phyloP scores from a whole-genome alignment of 2,888 invertebrate genomes.

The Bembecia ichneumoniformis region DNA sequence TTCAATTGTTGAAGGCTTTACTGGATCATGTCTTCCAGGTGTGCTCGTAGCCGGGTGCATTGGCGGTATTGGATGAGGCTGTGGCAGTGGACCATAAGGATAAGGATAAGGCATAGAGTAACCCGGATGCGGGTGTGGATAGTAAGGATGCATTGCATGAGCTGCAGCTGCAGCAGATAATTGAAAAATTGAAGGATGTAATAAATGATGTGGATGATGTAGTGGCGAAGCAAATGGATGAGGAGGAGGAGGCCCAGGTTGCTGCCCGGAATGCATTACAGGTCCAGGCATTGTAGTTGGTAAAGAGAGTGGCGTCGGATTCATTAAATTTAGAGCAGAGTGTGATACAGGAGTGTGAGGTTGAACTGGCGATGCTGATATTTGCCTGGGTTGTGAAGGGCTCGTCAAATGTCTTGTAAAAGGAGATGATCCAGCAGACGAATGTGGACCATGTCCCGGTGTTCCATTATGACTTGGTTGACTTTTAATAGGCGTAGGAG shows the following conservation, averaged over 20 bases:
- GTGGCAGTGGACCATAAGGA: slow-evolving; percentile 80
- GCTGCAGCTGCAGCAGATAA: slow-evolving; percentile 75
- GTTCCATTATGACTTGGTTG: slow-evolving; percentile 55
- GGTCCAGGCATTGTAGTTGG: slow-evolving; percentile 78
- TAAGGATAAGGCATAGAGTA: slow-evolving; percentile 81
- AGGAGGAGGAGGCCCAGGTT: slow-evolving; percentile 77
- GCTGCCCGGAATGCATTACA: slow-evolving; percentile 82
- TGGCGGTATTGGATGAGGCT: slow-evolving; percentile 81
- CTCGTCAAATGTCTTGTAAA: slow-evolving; percentile 64
- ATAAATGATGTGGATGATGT: slow-evolving; percentile 81
- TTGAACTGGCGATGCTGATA: slow-evolving; percentile 64
- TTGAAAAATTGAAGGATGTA: slow-evolving; percentile 76
- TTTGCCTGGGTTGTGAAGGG: slow-evolving; percentile 61
- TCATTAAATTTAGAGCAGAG: slow-evolving; percentile 76
- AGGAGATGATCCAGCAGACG: slow-evolving; percentile 62
- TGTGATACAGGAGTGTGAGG: slow-evolving; percentile 66
- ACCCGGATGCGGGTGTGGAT: slow-evolving; percentile 78
- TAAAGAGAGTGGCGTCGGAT: slow-evolving; percentile 72
- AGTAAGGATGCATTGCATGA: slow-evolving; percentile 80
- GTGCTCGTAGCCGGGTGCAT: slow-evolving; percentile 67
- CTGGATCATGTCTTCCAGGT: slow-evolving; percentile 61
- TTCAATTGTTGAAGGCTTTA: slow-evolving; percentile 71
- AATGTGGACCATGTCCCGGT: slow-evolving; percentile 47
- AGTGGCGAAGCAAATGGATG: slow-evolving; percentile 78
- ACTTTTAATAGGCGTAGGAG: slow-evolving; percentile 67